Evolutionary conservation across 37 sponge, comb jelly and placozoan genomes (phyloP), one percentile per base, ranked within the genome.

Genomic region (Tethya wilhelma): DNA sequence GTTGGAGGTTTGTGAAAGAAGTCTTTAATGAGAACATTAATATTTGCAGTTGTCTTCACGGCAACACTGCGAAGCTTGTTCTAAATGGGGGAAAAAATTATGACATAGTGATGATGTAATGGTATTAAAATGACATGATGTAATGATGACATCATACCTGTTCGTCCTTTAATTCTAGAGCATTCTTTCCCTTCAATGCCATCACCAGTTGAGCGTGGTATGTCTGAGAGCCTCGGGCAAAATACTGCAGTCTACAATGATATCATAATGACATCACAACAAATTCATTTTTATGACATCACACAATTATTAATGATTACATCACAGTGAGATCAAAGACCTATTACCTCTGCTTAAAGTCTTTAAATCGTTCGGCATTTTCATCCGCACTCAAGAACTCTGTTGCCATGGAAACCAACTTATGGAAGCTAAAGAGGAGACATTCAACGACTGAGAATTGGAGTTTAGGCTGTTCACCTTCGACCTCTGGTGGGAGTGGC

Each of bases 1-100:
- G 81, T 59, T 12, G 92, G 92, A 37, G 92, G 88, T 68, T 83
- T 87, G 83, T 79, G 88, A 64, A 91, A 91, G 88, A 87, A 87
- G 40, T 87, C 88, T 72, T 87, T 87, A 44, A 87, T 79, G 17
- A 91, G 36, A 29, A 67, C 17, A 41, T 38, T 79, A 38, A 91
- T 83, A 80, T 91, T 91, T 31, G 78, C 88, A 25, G 88, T 91
- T 12, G 69, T 82, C 65, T 81, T 82, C 59, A 85, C 28, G 25
- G 87, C 87, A 3, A 75, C 71, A 4, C 44, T 7, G 5, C 82
- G 78, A 7, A 91, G 32, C 75, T 86, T 91, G 62, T 80, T 80
- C 90, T 90, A 60, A 2, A 59, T 37, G 34, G 22, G 37, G 65
- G 58, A 60, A 64, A 29, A 59, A 29, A 49, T 49, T 17, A 11